Conservation (phyloP, 2,113 vertebrate species). For the Thomomys bottae region DNA sequence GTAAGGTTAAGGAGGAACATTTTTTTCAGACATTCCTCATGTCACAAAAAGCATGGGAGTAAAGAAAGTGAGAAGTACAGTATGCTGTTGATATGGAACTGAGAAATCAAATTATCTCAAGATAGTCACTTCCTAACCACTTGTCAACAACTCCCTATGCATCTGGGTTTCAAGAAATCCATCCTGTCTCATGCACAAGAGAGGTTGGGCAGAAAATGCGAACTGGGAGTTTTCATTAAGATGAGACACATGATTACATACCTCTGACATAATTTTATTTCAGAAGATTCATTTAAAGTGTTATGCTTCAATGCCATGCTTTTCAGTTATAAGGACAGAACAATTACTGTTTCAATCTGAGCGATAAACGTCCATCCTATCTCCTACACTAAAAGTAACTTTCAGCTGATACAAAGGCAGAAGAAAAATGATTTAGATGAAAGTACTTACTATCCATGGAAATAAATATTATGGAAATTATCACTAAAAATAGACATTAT, state of each 20-base stretch:
- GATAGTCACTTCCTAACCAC: neutral
- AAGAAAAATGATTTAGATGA: neutral
- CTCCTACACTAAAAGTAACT: neutral
- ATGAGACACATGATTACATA: neutral
- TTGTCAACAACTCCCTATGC: neutral
- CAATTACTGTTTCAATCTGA: neutral
- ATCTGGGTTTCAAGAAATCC: neutral
- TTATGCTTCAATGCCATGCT: neutral
- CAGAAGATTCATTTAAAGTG: neutral
- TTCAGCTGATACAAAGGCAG: neutral
- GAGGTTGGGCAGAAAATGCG: neutral
- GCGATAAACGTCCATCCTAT: neutral
- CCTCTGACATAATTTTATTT: neutral
- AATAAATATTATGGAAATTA: neutral
- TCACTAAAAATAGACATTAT: neutral
- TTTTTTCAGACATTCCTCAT: neutral
- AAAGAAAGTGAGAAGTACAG: neutral
- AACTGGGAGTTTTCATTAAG: neutral
- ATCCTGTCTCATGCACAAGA: neutral
- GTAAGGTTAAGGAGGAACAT: neutral
- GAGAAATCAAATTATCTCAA: neutral
- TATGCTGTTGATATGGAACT: rapidly evolving
- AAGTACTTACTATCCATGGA: neutral
- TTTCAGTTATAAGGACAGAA: neutral
- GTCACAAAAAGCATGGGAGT: neutral